Percentiles rank a stretch among this genome's conserved stretches.
phyloP scores from a whole-genome alignment of 2,113 vertebrate genomes.

The Pitta sordida region DNA sequence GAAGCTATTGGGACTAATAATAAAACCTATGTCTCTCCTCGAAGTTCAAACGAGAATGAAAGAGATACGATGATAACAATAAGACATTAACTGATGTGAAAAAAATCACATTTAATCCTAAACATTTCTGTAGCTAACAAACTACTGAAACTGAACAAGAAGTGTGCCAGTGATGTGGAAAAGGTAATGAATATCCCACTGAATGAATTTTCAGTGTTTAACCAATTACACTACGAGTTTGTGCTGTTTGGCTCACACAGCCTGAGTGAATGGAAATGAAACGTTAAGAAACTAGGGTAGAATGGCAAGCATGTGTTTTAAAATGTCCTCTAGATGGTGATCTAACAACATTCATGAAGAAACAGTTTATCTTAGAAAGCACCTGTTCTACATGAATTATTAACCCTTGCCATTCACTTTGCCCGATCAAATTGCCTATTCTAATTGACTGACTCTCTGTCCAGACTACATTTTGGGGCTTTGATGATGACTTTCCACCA shows the following conservation, averaged over 20 bases:
- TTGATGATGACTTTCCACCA: neutral
- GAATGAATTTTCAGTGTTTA: neutral
- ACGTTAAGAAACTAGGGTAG: rapidly evolving
- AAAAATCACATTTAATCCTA: neutral
- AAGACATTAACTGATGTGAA: neutral
- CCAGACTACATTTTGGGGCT: neutral
- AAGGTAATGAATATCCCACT: neutral
- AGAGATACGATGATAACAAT: neutral
- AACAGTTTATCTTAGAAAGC: neutral
- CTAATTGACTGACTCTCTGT: neutral
- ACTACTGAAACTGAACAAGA: neutral
- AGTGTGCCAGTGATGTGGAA: neutral
- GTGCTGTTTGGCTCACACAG: neutral
- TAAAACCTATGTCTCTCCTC: neutral
- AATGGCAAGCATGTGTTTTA: neutral
- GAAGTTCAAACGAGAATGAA: neutral
- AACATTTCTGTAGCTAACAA: neutral
- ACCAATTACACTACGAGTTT: neutral
- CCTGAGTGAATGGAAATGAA: neutral
- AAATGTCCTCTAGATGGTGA: constrained; percentile 54
- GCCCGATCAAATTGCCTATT: neutral
- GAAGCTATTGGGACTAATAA: neutral
- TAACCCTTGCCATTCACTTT: neutral
- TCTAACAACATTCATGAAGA: neutral
- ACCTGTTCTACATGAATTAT: neutral